Evolutionary conservation across 2,113 vertebrate species (phyloP).

Genomic region (Sarotherodon lohbergeri): DNA sequence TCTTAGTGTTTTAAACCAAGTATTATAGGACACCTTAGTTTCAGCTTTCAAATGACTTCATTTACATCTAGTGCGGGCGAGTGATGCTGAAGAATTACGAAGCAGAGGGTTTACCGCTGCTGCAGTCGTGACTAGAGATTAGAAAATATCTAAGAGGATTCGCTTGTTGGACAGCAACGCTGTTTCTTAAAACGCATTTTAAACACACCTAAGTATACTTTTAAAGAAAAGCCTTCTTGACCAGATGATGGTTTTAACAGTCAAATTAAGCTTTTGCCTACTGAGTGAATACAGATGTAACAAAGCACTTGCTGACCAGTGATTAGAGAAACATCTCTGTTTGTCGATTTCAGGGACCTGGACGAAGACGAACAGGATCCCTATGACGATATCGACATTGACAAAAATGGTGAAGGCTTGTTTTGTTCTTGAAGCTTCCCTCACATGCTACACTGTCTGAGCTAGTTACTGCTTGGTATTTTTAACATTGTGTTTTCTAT

Average conservation of each 20-base stretch:
- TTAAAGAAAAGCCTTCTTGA: not conserved
- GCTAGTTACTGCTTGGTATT: not conserved
- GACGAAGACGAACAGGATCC: constrained; percentile 49
- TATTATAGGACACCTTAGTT: not conserved
- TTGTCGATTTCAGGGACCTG: constrained; percentile 14
- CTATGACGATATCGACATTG: constrained; percentile 70
- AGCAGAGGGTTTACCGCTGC: not conserved
- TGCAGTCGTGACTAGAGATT: not conserved
- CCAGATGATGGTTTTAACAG: not conserved
- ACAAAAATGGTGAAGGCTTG: constrained; percentile 42
- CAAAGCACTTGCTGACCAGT: not conserved
- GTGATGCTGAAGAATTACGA: not conserved
- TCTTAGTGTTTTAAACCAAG: not conserved
- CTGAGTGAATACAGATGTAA: not conserved
- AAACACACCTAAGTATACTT: not conserved
- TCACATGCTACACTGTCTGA: not conserved
- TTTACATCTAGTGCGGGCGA: not conserved
- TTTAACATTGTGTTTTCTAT: not conserved
- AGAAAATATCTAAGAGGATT: not conserved
- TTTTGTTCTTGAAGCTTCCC: not conserved
- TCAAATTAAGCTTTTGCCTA: not conserved
- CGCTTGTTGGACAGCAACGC: not conserved
- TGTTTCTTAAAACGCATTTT: not conserved
- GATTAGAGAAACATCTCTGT: not conserved
- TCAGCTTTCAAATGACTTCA: not conserved